Evolutionary conservation across 2,113 vertebrate species (phyloP).

Genomic region (Bettongia penicillata): DNA sequence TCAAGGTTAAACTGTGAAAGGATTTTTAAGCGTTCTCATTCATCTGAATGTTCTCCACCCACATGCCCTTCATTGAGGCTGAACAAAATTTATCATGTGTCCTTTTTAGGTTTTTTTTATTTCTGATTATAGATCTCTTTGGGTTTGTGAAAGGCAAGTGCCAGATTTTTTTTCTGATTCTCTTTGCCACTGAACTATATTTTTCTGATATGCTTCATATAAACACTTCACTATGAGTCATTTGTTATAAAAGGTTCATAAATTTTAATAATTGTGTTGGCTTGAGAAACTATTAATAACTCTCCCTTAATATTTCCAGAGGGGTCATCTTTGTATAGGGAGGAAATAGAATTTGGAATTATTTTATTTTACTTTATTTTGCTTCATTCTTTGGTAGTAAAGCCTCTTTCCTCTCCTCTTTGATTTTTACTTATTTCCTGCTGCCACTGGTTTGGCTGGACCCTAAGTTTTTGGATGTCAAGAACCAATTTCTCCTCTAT

Average conservation of each 20-base stretch:
- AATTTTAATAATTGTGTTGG: slow-evolving; percentile 27
- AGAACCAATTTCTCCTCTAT: neutral
- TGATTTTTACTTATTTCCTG: slow-evolving; percentile 20
- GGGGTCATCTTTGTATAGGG: neutral
- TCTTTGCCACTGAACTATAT: slow-evolving; percentile 26
- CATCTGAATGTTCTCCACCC: slow-evolving; percentile 65
- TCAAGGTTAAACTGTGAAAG: slow-evolving; percentile 74
- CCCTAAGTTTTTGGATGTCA: neutral
- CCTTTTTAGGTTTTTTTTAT: slow-evolving; percentile 56
- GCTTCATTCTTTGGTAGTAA: slow-evolving; percentile 12
- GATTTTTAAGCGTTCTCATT: slow-evolving; percentile 62
- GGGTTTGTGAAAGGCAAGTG: slow-evolving; percentile 40
- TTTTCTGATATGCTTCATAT: slow-evolving; percentile 23
- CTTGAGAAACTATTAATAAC: slow-evolving; percentile 9
- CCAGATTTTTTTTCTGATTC: slow-evolving; percentile 44
- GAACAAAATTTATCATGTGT: slow-evolving; percentile 71
- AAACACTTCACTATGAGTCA: neutral
- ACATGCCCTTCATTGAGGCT: slow-evolving; percentile 69
- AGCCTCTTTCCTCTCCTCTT: neutral
- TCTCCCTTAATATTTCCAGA: slow-evolving; percentile 29
- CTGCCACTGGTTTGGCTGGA: neutral
- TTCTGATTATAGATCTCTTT: slow-evolving; percentile 54
- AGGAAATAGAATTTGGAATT: slow-evolving; percentile 29
- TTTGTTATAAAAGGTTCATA: slow-evolving; percentile 10
- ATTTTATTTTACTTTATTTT: slow-evolving; percentile 33